Evolutionary conservation across 2,797 vertebrate genomes (phyloP), one percentile per base, ranked within the genome.

Genomic region (Lacerta agilis): DNA sequence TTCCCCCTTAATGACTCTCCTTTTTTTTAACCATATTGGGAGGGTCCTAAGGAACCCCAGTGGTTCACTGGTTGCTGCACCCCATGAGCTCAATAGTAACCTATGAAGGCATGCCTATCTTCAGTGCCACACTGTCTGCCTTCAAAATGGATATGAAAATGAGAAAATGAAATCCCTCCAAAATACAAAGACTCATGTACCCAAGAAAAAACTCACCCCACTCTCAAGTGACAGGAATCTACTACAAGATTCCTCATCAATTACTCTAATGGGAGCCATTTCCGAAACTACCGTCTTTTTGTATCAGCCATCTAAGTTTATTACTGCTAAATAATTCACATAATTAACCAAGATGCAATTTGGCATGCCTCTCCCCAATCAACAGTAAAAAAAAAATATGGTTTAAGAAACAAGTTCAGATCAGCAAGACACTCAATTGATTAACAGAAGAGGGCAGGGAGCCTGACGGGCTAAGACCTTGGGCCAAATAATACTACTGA

Each of bases 271-370:
- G 93, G 93, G 94, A 95, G 88, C 91, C 87, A 95, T 93, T 94
- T 95, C 93, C 90, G 90, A 88, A 91, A 94, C 90, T 89, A 85
- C 41, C 85, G 41, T 91, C 93, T 93, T 95, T 88, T 93, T 86
- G 89, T 91, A 85, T 86, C 91, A 92, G 92, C 90, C 93, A 92
- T 94, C 94, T 89, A 91, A 87, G 84, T 94, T 95, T 93, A 95
- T 93, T 93, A 84, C 92, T 92, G 88, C 92, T 95, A 96, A 95
- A 96, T 95, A 95, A 95, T 96, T 95, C 90, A 96, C 82, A 72
- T 93, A 95, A 95, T 96, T 94, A 94, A 95, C 61, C 92, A 91
- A 94, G 87, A 90, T 88, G 90, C 92, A 94, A 92, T 93, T 92
- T 94, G 93, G 88, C 91, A 87, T 64, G 69, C 82, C 90, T 55